Conservation (phyloP, 1,140 invertebrate genomes). For the Whitmania pigra region DNA sequence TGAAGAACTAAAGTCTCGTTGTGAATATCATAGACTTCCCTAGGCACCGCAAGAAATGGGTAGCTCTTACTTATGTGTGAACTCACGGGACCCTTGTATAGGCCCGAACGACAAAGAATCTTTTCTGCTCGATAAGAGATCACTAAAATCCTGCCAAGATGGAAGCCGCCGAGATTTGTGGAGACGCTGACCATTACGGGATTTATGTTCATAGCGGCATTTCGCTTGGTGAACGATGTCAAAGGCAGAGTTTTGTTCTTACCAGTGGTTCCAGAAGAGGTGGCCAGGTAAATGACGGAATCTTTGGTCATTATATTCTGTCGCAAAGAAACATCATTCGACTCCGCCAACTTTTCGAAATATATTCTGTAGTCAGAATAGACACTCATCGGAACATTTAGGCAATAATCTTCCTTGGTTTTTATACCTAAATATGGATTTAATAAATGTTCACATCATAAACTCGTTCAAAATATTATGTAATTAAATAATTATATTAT, state of each 20-base stretch:
- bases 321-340: background rate
- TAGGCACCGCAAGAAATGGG: conserved; percentile 18
- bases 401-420: background rate
- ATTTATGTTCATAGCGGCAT: conserved; percentile 6
- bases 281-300: conserved; percentile 20
- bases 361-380: conserved; percentile 9
- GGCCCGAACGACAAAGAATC: background rate
- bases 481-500: too few species aligned
- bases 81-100: conserved; percentile 18
- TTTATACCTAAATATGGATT: background rate
- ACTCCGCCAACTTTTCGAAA: background rate
- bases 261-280: conserved; percentile 22
- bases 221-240: conserved; percentile 17
- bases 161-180: conserved; percentile 8
- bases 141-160: conserved; percentile 16
- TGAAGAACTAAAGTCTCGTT: conserved; percentile 21
- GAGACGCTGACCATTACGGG: conserved; percentile 17
- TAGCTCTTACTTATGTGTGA: conserved; percentile 21
- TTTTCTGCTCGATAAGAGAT: conserved; percentile 16
- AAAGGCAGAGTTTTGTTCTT: conserved; percentile 21
- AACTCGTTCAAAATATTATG: background rate
- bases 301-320: conserved; percentile 18
- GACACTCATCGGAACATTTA: conserved; percentile 2
- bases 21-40: conserved; percentile 19
- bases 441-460: background rate